These are phyloP conservation scores for Drosophila kurseongensis DNA, from an alignment of 1,140 invertebrate genomes.

Conservation along the genomic window DNA sequence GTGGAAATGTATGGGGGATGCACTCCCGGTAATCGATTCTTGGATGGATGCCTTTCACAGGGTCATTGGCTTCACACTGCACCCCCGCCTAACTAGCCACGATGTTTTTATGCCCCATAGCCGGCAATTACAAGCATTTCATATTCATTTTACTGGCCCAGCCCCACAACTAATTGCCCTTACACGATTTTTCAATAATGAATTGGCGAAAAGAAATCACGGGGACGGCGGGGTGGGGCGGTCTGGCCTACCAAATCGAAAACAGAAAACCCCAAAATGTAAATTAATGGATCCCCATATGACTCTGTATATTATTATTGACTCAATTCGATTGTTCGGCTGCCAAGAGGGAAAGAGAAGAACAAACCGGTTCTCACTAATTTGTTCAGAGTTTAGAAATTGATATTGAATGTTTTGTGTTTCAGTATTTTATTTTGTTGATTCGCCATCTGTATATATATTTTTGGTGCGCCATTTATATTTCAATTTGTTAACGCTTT, in stretches of 20 bases:
- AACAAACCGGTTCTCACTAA: slow-evolving; percentile 69
- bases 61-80: slow-evolving; percentile 32
- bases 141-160: slow-evolving; percentile 33
- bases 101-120: slow-evolving; percentile 14
- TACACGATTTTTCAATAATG: slow-evolving; percentile 76
- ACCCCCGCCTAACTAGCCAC: slow-evolving; percentile 1
- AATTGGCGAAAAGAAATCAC: slow-evolving; percentile 54
- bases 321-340: slow-evolving; percentile 30
- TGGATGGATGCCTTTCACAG: slow-evolving; percentile 3
- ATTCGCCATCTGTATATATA: slow-evolving; percentile 25
- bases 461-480: slow-evolving; percentile 71
- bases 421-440: slow-evolving; percentile 18
- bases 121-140: slow-evolving; percentile 38
- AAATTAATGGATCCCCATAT: slow-evolving; percentile 74
- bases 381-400: slow-evolving; percentile 44
- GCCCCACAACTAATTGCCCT: slow-evolving; percentile 50
- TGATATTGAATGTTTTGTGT: slow-evolving; percentile 41
- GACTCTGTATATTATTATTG: slow-evolving; percentile 38
- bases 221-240: not conserved
- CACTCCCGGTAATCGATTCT: slow-evolving; percentile 34
- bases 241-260: slow-evolving; percentile 34
- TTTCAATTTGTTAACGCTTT: slow-evolving; percentile 46
- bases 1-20: not conserved
- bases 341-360: slow-evolving; percentile 14
- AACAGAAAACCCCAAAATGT: slow-evolving; percentile 69